Base-by-base conservation (phyloP, 2,888 invertebrate species). In the Eristalis tenax region DNA sequence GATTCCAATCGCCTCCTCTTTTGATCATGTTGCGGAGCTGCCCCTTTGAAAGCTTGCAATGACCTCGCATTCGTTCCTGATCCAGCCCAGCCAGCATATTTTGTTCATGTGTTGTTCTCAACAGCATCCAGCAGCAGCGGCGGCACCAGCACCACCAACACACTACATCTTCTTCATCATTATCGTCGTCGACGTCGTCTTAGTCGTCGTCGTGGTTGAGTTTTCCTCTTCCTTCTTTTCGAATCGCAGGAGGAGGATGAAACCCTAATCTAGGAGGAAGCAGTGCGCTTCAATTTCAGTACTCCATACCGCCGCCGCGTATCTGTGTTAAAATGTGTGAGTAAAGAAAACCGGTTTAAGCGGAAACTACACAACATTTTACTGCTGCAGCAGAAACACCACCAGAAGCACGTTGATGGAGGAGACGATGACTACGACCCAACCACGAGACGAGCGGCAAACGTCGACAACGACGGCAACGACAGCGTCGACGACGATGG, bases 361-460 rank as follows among this genome's bases (percentile, higher is more conserved):
- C 93, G 93, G 93, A 93, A 93, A 93, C 92, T 92, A 91, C 91
- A 92, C 91, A 90, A 91, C 91, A 90, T 90, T 91, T 91, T 90
- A 91, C 79, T 90, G 89, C 90, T 89, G 89, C 83, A 88, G 65
- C 78, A 83, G 59, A 74, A 85, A 38, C 59, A 81, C 73, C 77
- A 56, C 50, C 78, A 85, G 57, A 56, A 81, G 77, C 81, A 61
- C 59, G 61, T 66, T 71, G 73, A 88, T 75, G 73, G 38, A 22
- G 63, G 28, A 50, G 15, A n/a, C 57, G 28, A 56, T 28, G 56
- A 28, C 74, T 85, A 88, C 68, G 71, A 87, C 65, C 88, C 68
- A 75, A 84, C 65, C 88, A 78, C 65, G 38, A 75, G 68, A 70
- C 83, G 75, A 80, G 50, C 61, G 57, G 71, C 71, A 57, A 59